These are phyloP conservation scores for Mesaphorura yosii DNA, from an alignment of 1,140 invertebrate genomes.

Conservation along the genomic window DNA sequence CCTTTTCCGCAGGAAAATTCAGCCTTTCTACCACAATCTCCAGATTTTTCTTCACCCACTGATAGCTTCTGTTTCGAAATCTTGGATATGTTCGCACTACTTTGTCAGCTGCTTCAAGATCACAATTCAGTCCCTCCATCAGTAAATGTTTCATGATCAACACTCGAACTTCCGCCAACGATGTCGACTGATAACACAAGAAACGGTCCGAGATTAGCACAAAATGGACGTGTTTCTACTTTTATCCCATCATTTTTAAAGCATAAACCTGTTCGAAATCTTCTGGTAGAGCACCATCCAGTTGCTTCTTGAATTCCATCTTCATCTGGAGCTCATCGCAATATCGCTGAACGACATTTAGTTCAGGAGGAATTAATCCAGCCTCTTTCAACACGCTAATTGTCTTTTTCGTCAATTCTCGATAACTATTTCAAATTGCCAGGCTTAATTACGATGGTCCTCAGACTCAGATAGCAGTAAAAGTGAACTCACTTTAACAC, in stretches of 20 bases:
- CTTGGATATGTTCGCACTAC: not conserved
- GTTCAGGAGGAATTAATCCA: not conserved
- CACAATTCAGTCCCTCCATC: not conserved
- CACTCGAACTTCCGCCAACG: not conserved
- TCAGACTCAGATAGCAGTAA: not conserved
- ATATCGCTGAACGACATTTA: slow-evolving; percentile 4
- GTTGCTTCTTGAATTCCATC: not conserved
- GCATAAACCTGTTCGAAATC: not conserved
- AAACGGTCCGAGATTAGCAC: too few species aligned
- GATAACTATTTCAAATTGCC: not conserved
- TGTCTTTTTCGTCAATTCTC: not conserved
- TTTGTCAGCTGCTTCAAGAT: not conserved
- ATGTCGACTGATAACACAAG: not conserved
- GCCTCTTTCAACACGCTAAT: not conserved
- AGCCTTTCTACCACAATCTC: not conserved
- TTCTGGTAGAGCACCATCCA: not conserved
- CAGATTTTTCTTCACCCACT: not conserved
- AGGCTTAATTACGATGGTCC: not conserved
- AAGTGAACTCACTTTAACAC: slow-evolving; percentile 6
- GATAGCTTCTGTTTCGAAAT: not conserved
- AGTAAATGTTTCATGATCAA: not conserved
- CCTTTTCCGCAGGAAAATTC: not conserved
- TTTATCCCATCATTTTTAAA: not conserved
- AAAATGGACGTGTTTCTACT: too few species aligned
- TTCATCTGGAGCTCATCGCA: slow-evolving; percentile 1